A percentile compares a stretch with the other conserved stretches of the same genome.
phyloP scores from a whole-genome alignment of 2,888 invertebrate genomes.

The Hipparchia semele region DNA sequence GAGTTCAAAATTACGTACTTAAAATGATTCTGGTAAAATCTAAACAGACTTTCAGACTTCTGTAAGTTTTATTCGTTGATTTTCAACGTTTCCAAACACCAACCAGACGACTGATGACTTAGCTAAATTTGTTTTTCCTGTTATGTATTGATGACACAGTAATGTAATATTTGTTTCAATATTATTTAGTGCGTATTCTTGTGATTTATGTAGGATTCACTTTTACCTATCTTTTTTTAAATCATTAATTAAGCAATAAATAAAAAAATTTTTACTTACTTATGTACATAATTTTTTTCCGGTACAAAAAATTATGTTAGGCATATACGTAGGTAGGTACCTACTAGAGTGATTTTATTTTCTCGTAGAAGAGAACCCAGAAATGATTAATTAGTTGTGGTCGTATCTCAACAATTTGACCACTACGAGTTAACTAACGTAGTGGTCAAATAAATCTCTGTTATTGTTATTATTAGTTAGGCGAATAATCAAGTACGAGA shows the following conservation, averaged over 20 bases:
- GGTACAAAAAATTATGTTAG: background rate
- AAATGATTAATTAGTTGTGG: too few relatives aligned
- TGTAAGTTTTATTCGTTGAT: background rate
- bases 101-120: conserved; percentile 9
- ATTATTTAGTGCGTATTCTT: conserved; percentile 6
- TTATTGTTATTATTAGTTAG: too few relatives aligned
- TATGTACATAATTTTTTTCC: background rate
- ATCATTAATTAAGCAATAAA: background rate
- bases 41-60: background rate
- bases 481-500: too few relatives aligned
- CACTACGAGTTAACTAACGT: too few relatives aligned
- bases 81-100: background rate
- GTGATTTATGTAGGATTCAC: background rate
- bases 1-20: too few relatives aligned
- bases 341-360: too few relatives aligned
- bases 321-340: too few relatives aligned
- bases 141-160: conserved; percentile 6
- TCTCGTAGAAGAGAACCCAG: too few relatives aligned
- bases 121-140: conserved; percentile 23
- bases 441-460: too few relatives aligned
- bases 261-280: too few relatives aligned
- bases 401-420: too few relatives aligned
- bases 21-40: background rate
- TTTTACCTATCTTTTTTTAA: background rate
- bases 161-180: conserved; percentile 3